Percentiles rank a stretch among this genome's conserved stretches.
Conservation (phyloP, 2,113 vertebrate genomes). For the Mugil cephalus region DNA sequence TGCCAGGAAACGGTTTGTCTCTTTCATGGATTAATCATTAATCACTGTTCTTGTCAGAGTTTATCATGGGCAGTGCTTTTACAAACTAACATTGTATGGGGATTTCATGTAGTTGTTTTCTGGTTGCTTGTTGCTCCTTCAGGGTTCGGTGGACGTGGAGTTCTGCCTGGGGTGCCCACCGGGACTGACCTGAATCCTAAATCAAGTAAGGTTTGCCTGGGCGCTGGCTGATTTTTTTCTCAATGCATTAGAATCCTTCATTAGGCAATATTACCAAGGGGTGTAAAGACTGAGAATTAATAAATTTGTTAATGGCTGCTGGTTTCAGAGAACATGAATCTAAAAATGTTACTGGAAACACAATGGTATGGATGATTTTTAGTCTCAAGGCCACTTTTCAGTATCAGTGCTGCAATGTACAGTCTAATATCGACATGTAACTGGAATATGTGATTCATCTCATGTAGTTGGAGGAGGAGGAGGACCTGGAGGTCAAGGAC, state of each 20-base stretch:
- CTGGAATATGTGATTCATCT: constrained; percentile 14
- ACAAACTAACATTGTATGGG: neutral
- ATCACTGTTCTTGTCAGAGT: neutral
- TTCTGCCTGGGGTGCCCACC: constrained; percentile 94
- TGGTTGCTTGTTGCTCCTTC: constrained; percentile 6
- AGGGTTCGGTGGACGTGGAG: constrained; percentile 92
- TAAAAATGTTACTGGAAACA: too few species aligned
- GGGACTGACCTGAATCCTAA: constrained; percentile 91
- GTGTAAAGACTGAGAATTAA: too few species aligned
- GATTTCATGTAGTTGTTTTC: neutral
- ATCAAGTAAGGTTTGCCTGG: constrained; percentile 70
- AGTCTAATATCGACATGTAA: constrained; percentile 1
- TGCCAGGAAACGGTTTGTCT: constrained; percentile 80
- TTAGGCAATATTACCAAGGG: too few species aligned
- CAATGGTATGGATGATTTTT: neutral
- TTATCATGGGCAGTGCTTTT: neutral
- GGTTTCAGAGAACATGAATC: too few species aligned
- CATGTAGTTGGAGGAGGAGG: constrained; percentile 60
- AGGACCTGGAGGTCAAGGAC: constrained; percentile 56
- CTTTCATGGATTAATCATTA: constrained; percentile 15
- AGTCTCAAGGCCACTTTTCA: neutral
- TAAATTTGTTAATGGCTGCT: too few species aligned
- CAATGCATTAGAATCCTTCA: too few species aligned
- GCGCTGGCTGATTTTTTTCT: neutral
- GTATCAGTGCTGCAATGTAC: neutral